Evolutionary conservation across 2,113 vertebrate genomes (phyloP).

Genomic region (Psettodes erumei): DNA sequence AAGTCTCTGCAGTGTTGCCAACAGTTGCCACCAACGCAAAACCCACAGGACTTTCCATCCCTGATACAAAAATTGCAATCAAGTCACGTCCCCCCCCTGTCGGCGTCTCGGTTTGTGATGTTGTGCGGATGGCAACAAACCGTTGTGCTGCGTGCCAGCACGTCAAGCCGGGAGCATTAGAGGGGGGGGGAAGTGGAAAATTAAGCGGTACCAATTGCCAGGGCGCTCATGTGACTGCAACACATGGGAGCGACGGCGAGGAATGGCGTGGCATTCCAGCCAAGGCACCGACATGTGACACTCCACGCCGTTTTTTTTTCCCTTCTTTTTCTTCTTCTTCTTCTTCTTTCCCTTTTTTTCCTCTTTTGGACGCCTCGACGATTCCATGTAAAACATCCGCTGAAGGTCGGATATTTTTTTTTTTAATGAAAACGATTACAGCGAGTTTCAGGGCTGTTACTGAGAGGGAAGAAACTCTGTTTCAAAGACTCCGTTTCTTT

Average conservation of each 20-base stretch:
- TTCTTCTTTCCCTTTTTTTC: too few relatives aligned
- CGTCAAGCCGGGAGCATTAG: slow-evolving; percentile 46
- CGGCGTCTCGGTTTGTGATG: slow-evolving; percentile 41
- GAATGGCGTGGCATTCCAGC: slow-evolving; percentile 28
- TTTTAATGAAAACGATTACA: slow-evolving; percentile 30
- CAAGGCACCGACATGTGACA: slow-evolving; percentile 47
- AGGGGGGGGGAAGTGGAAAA: slow-evolving; percentile 64
- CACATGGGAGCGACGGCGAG: slow-evolving; percentile 38
- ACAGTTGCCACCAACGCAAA: slow-evolving; percentile 67
- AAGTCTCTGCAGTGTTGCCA: slow-evolving; percentile 59
- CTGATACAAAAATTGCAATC: slow-evolving; percentile 72
- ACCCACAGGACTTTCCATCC: slow-evolving; percentile 73
- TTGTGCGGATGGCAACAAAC: slow-evolving; percentile 33
- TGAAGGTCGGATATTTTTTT: slow-evolving; percentile 38
- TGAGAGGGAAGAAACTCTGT: background rate
- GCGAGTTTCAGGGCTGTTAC: slow-evolving; percentile 22
- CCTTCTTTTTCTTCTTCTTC: too few relatives aligned
- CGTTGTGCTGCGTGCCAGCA: slow-evolving; percentile 54
- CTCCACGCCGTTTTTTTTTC: slow-evolving; percentile 39
- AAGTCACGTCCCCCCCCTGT: slow-evolving; percentile 49
- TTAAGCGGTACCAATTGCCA: slow-evolving; percentile 54
- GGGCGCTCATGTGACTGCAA: slow-evolving; percentile 41
- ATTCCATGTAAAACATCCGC: slow-evolving; percentile 6
- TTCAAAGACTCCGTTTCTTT: slow-evolving; percentile 13
- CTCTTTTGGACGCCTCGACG: too few relatives aligned